These are phyloP conservation scores for Malachius bipustulatus DNA, from an alignment of 2,888 invertebrate genomes.

Conservation along the genomic window DNA sequence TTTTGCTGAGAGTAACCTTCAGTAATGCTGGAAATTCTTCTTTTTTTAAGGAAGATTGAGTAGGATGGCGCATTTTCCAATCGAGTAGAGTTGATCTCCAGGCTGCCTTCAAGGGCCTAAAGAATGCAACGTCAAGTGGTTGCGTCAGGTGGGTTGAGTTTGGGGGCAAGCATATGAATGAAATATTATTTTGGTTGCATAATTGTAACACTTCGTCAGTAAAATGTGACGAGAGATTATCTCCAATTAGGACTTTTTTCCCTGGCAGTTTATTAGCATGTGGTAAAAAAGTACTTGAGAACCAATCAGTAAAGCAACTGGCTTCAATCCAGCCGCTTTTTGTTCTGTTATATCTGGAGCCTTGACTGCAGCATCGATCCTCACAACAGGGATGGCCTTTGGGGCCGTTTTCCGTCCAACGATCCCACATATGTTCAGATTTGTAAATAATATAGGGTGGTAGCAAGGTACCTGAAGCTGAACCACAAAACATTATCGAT, in stretches of 20 bases:
- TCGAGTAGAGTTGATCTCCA: too few species aligned
- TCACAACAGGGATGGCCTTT: conserved; percentile 14
- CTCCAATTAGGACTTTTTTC: conserved; percentile 15
- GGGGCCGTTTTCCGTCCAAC: conserved; percentile 26
- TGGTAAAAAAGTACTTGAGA: conserved; percentile 14
- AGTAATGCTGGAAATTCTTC: too few species aligned
- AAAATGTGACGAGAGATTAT: conserved; percentile 15
- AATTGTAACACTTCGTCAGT: conserved; percentile 10
- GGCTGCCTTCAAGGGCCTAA: too few species aligned
- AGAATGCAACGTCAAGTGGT: too few species aligned
- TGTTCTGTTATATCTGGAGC: conserved; percentile 13
- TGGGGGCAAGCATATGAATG: too few species aligned
- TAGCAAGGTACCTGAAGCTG: conserved; percentile 26
- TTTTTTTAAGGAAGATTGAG: too few species aligned
- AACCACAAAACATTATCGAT: conserved; percentile 29
- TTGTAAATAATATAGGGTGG: conserved; percentile 30
- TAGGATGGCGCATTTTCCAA: too few species aligned
- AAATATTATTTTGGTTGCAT: too few species aligned
- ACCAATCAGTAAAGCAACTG: conserved; percentile 16
- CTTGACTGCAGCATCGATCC: conserved; percentile 12
- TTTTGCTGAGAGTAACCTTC: too few species aligned
- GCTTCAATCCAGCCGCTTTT: conserved; percentile 12
- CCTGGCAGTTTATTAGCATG: conserved; percentile 15
- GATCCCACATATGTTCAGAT: conserved; percentile 22
- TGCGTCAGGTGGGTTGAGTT: too few species aligned